These are phyloP conservation scores for Hirtodrosophila cameraria DNA, from an alignment of 2,888 invertebrate genomes.

Conservation along the genomic window DNA sequence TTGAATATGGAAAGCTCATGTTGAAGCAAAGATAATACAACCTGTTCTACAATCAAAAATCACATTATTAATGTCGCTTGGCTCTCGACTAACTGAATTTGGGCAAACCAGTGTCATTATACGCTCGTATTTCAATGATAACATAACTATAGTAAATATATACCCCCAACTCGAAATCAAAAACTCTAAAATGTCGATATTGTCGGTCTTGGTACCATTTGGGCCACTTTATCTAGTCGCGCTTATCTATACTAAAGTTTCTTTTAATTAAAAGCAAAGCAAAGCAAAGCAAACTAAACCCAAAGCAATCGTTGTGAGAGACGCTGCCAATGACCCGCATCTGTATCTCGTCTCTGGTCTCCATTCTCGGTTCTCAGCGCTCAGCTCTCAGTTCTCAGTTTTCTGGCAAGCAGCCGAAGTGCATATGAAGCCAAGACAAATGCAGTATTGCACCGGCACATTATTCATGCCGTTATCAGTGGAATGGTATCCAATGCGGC, in stretches of 20 bases:
- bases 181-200: slow-evolving; percentile 51
- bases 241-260: slow-evolving; percentile 75
- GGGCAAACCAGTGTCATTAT: slow-evolving; percentile 37
- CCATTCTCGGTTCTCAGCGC: not conserved
- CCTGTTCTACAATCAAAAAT: slow-evolving; percentile 69
- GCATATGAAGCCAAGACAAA: slow-evolving; percentile 65
- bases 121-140: slow-evolving; percentile 73
- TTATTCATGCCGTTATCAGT: slow-evolving; percentile 78
- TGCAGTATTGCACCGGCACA: slow-evolving; percentile 78
- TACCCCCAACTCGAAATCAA: slow-evolving; percentile 24
- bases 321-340: slow-evolving; percentile 77
- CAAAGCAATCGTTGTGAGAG: slow-evolving; percentile 26
- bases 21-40: slow-evolving; percentile 53
- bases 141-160: slow-evolving; percentile 52
- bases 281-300: slow-evolving; percentile 50
- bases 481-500: slow-evolving; percentile 52
- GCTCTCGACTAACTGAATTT: slow-evolving; percentile 44
- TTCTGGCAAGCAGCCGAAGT: slow-evolving; percentile 31
- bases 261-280: slow-evolving; percentile 75
- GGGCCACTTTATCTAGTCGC: slow-evolving; percentile 56
- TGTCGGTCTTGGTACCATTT: slow-evolving; percentile 48
- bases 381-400: slow-evolving; percentile 11
- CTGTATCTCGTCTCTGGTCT: slow-evolving; percentile 27
- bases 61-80: slow-evolving; percentile 65
- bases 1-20: slow-evolving; percentile 71